Evolutionary conservation across 2,797 vertebrate species (phyloP), one percentile per base, ranked within the genome.

Genomic region (Oreonectes daqikongensis): DNA sequence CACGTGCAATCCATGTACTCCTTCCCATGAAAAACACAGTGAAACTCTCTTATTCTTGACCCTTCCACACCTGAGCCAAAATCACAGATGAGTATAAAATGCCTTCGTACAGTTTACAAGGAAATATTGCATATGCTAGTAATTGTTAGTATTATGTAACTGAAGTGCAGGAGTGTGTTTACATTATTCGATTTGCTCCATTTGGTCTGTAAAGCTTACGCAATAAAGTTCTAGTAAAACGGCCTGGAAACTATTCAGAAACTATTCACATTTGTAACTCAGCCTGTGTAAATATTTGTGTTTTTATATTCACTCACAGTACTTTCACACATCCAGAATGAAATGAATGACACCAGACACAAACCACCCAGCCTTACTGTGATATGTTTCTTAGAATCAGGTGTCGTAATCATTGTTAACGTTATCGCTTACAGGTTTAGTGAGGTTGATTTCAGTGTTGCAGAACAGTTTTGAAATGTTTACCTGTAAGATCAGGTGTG

Each of bases 1-100:
- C 92, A 94, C 0, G 35, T 87, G 84, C 93, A 94, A 46, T 87
- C 84, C 80, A 91, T 53, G 76, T 84, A 80, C 69, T 90, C 85
- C 85, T 88, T 89, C 67, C 87, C 86, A 52, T 91, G 40, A 70
- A 87, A 90, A 20, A 93, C 71, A 42, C 92, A 94, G 6, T 3
- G 24, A 24, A 93, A 87, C 30, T 84, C 64, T 68, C 81, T 80
- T 32, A 90, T 85, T 40, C 65, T 81, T 1, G 86, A 86, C 11
- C 59, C 86, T 22, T 3, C 32, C 80, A 81, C 5, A 89, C 92
- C 92, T 83, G 69, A 57, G 22, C 48, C 9, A 24, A 4, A 48
- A 71, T 40, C 22, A 35, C 17, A 65, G 9, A 72, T 22, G 35
- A 42, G 42, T 18, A 15, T 1, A 20, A 3, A 60, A 35, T 61